Evolutionary conservation across 2,113 vertebrate species (phyloP), one percentile per base, ranked within the genome.

Genomic region (Corydoras sp.): DNA sequence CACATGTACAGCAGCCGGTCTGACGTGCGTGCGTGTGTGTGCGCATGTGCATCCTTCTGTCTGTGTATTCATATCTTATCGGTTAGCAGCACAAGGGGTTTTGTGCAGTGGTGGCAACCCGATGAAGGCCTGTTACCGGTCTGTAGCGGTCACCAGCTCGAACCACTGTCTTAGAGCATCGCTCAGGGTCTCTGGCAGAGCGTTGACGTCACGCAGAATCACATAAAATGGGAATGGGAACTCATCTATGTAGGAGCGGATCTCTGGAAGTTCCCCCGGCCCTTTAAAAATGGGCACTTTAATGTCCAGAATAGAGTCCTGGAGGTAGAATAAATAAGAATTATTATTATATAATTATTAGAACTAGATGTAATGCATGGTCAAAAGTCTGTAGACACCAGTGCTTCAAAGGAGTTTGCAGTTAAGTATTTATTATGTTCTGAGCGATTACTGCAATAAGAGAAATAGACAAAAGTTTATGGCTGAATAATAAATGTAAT

Each of bases 281-380:
- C 88, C 92, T 86, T 90, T 94, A 83, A 99, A 99, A 74, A 99
- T 87, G 48, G 97, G 97, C 69, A 99, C 95, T 90, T 97, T 98
- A 84, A 99, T 99, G 82, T 99, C 96, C 89, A 99, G 82, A 82
- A 99, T 92, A 31, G 96, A 99, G 88, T 99, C 92, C 97, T 99
- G 87, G 58, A 63, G 77, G 74, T 43, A 12, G 53, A 10, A 18
- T 1, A 70, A 43, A 75, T 3, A 14, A 14, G 15, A 50, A 5
- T 30, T 43, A 55, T 35, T 3, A 70, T 43, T n/a, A 32, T n/a
- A 30, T 6, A 60, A 10, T 14, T 18, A 24, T 24, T 24, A 24
- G 18, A 24, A 24, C 18, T 24, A 24, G 18, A 24, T 24, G 18
- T 24, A 24, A 24, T 24, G 18, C 18, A 24, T 24, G 18, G 18